Conservation (phyloP, 2,797 vertebrate genomes). For the Semotilus atromaculatus region DNA sequence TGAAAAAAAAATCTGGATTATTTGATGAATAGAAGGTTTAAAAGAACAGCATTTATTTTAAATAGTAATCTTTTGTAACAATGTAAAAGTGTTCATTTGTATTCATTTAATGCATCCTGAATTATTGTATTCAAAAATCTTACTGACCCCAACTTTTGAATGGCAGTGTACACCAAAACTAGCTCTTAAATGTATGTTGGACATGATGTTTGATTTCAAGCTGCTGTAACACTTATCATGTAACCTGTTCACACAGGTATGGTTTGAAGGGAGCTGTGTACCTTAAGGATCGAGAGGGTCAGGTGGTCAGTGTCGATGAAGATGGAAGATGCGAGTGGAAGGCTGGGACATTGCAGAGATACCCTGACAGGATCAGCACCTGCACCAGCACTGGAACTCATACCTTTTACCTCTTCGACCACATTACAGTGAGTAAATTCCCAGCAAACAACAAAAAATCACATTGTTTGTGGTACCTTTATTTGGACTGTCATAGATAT, state of each 20-base stretch:
- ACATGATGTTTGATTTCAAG: not conserved
- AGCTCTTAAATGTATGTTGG: not conserved
- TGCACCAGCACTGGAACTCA: constrained; percentile 74
- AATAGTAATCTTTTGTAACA: not conserved
- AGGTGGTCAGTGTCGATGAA: constrained; percentile 77
- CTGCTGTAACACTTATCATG: not conserved
- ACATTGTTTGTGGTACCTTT: not conserved
- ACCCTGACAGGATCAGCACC: constrained; percentile 81
- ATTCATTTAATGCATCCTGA: not conserved
- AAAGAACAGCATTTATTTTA: not conserved
- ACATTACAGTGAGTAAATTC: constrained; percentile 87
- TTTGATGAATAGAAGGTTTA: not conserved
- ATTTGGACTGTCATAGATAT: not conserved
- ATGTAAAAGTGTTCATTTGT: not conserved
- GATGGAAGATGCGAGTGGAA: constrained; percentile 84
- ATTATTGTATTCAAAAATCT: not conserved
- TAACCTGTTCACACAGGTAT: constrained; percentile 75
- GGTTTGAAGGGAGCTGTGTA: constrained; percentile 92
- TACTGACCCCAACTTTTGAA: not conserved
- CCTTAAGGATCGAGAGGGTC: constrained; percentile 86
- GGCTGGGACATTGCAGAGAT: constrained; percentile 81
- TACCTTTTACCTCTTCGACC: constrained; percentile 87
- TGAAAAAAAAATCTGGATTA: no score
- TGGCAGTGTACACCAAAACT: not conserved
- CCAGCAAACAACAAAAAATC: not conserved